Base-by-base conservation (phyloP, 2,888 invertebrate genomes). In the Melanargia galathea region DNA sequence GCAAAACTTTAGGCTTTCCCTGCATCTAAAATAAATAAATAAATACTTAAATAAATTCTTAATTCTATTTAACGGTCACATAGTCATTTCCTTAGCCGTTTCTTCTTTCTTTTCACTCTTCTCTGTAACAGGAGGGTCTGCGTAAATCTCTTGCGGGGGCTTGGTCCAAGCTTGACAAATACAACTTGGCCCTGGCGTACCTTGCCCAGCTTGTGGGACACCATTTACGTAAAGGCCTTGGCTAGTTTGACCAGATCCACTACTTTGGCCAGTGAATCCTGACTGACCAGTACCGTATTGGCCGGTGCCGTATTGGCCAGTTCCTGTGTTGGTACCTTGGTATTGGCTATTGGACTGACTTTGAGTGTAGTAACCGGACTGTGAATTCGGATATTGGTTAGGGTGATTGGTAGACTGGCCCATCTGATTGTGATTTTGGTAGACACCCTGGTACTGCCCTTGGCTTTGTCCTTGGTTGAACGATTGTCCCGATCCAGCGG, bases 91-190 rank as follows among this genome's bases (percentile, higher is more conserved):
- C 63, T 72, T 59, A 61, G 66, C 2, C 8, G 57, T 22, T 64
- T 73, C 67, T 49, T 68, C 63, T 24, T 63, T 65, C 26, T 76
- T 76, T 51, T 77, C 77, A 56, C 66, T 71, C 65, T 79, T 79
- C 18, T 77, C 79, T 2, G 73, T 20, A 55, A 72, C 51, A 55
- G 73, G 67, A 2, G 46, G 35, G 51, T 74, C 70, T 4, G 68
- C 70, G 2, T 70, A 58, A 10, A 64, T 64, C 1, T 76, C 76
- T 6, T 60, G 43, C 43, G 18, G 35, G 10, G 66, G 87, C 55
- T 90, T 90, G 0, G 85, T 84, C 88, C 89, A 90, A 0, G 90
- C 79, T 65, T 89, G 90, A 68, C 91, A 91, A 1, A 91, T 83
- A 63, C 90, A 91, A 0, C 85, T 80, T 0, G 87, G 89, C 0